Evolutionary conservation across 1,140 invertebrate species (phyloP).

Genomic region (Chironomus striatipennis): DNA sequence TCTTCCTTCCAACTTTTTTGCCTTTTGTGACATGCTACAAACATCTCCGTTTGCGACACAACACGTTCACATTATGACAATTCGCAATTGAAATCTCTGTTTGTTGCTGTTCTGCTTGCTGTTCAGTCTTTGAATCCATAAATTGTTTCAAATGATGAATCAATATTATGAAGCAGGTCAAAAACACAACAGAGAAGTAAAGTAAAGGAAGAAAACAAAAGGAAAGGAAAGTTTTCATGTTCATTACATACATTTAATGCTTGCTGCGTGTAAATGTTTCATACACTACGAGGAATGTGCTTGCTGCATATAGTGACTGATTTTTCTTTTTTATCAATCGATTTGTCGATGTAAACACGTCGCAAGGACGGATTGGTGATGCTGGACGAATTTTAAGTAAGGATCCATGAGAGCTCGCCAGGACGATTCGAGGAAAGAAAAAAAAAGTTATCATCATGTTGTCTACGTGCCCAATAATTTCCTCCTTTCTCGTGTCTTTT

Average conservation of each 20-base stretch:
- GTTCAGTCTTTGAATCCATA: too few relatives aligned
- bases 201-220: neutral
- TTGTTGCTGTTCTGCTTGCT: neutral
- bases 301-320: neutral
- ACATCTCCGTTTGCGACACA: neutral
- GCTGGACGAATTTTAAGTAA: conserved; percentile 21
- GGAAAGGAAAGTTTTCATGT: neutral
- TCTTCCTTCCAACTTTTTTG: neutral
- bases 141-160: neutral
- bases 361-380: conserved; percentile 21
- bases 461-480: conserved; percentile 17
- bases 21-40: conserved; percentile 8
- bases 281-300: neutral
- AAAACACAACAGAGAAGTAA: neutral
- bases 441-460: neutral
- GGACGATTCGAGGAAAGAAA: neutral
- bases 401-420: neutral
- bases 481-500: neutral
- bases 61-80: conserved; percentile 16
- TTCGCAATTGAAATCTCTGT: neutral
- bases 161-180: neutral
- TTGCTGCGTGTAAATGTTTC: neutral
- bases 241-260: neutral
- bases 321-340: conserved; percentile 15
- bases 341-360: conserved; percentile 22